Evolutionary conservation across 2,888 invertebrate genomes (phyloP), one percentile per base, ranked within the genome.

Genomic region (Caenorhabditis panamensis): DNA sequence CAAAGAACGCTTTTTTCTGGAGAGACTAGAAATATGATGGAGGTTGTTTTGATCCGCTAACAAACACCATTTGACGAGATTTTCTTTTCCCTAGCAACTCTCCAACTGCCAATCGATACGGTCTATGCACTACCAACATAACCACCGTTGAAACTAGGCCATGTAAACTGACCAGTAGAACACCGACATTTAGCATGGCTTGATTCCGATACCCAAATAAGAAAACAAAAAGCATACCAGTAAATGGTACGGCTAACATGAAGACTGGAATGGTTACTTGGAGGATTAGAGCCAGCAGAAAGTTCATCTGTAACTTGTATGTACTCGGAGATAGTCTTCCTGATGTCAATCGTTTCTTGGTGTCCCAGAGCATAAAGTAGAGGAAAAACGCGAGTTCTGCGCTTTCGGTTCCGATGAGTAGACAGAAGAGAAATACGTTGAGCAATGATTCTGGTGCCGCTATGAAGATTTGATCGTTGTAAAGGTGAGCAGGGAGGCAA

Each of bases 51-150:
- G n/a, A n/a, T n/a, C n/a, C n/a, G n/a, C n/a, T n/a, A n/a, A n/a
- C n/a, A n/a, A n/a, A n/a, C n/a, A n/a, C n/a, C n/a, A n/a, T n/a
- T n/a, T n/a, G n/a, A n/a, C n/a, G n/a, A n/a, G n/a, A n/a, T n/a
- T n/a, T n/a, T n/a, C n/a, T n/a, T n/a, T n/a, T n/a, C n/a, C n/a
- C n/a, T n/a, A n/a, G n/a, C n/a, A n/a, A n/a, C n/a, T n/a, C n/a
- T n/a, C n/a, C n/a, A n/a, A n/a, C n/a, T 26, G 22, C 18, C 20
- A 37, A 20, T 31, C 64, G 64, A 53, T 64, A 67, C 0, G 41
- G 56, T 16, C 26, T 24, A 28, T 56, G 56, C 0, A 54, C 56
- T 8, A 44, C n/a, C 6, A 67, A 8, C 67, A 58, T 44, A 0
- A 67, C 18, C 0, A 66, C 8, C 16, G 54, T 54, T 4, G 54